Evolutionary conservation across 2,797 vertebrate species (phyloP).

Genomic region (Iguana delicatissima): DNA sequence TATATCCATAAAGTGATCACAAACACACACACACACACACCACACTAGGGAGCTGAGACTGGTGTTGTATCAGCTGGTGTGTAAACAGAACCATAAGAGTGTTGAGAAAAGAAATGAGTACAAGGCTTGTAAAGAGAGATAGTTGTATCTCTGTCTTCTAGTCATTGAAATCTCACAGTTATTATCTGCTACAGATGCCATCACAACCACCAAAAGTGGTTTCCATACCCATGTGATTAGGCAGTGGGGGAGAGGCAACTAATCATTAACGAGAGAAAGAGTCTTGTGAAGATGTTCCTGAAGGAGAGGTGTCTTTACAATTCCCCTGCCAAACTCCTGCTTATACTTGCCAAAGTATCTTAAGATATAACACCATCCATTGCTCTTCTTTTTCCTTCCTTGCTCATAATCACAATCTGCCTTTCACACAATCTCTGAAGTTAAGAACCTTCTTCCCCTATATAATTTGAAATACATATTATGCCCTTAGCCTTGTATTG

Average conservation of each 20-base stretch:
- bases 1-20: background rate
- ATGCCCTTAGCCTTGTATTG: background rate
- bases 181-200: conserved; percentile 6
- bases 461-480: conserved; percentile 19
- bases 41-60: background rate
- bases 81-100: background rate
- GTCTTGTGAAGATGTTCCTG: background rate
- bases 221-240: background rate
- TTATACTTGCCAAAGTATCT: background rate
- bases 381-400: background rate
- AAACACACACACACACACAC: background rate
- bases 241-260: background rate
- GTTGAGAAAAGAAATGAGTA: background rate
- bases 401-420: background rate
- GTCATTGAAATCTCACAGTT: conserved; percentile 7
- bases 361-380: background rate
- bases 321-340: background rate
- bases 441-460: background rate
- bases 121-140: background rate
- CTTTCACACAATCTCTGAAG: background rate
- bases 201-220: background rate
- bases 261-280: background rate
- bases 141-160: background rate
- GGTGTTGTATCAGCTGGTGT: background rate
- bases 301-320: background rate